Evolutionary conservation across 1,140 invertebrate genomes (phyloP).

Genomic region (Papilio helenus): DNA sequence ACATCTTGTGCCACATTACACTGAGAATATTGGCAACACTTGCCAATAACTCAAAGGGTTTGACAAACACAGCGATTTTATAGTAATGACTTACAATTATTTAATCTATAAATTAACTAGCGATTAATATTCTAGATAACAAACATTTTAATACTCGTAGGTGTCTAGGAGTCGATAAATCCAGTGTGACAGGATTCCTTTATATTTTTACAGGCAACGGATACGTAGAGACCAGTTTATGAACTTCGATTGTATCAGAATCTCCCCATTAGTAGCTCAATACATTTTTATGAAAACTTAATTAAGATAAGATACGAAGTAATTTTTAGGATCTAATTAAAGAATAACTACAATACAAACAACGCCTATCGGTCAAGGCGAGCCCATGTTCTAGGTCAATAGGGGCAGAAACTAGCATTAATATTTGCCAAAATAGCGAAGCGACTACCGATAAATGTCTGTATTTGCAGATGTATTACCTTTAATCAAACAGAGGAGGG

Average conservation of each 20-base stretch:
- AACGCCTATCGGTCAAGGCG: too few species aligned
- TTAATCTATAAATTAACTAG: constrained; percentile 19
- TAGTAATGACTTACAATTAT: background rate
- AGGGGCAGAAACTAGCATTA: too few species aligned
- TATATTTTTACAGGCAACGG: constrained; percentile 12
- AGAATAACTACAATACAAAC: too few species aligned
- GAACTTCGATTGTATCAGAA: constrained; percentile 16
- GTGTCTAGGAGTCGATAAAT: background rate
- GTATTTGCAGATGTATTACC: too few species aligned
- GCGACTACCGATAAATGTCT: too few species aligned
- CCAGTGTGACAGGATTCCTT: constrained; percentile 21
- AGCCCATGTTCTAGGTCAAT: too few species aligned
- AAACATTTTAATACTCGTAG: background rate
- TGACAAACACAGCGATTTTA: background rate
- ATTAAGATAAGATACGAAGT: background rate
- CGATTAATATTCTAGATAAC: background rate
- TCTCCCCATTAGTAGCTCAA: background rate
- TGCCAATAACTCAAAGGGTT: background rate
- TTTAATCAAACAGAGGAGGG: too few species aligned
- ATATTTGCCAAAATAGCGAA: too few species aligned
- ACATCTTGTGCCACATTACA: background rate
- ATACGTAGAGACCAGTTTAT: constrained; percentile 11
- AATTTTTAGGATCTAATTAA: background rate
- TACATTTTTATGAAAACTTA: background rate
- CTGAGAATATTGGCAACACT: background rate